Base-by-base conservation (phyloP, 2,888 invertebrate species). In the Agriopis marginaria region DNA sequence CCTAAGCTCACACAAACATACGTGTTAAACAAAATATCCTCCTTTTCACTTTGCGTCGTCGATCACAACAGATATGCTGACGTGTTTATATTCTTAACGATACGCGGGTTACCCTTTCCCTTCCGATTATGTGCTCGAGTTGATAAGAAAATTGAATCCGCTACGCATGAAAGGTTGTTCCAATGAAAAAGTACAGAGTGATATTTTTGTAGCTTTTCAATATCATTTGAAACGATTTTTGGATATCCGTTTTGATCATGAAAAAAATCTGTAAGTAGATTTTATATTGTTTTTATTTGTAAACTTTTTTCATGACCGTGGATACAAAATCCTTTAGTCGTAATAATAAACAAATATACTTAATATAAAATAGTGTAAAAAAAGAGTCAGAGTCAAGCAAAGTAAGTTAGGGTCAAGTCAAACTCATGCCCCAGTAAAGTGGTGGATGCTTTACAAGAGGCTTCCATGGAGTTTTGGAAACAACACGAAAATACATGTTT, bases 91-190 rank as follows among this genome's bases (percentile, higher is more conserved):
- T 47, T 40, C 17, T 66, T 14, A 0, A n/a, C 44, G 10, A 42
- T 50, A 4, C 23, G 8, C 12, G 9, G 47, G 39, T 59, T 39
- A 63, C 44, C 64, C 60, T 50, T 61, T 44, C 23, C 51, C 17
- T 40, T 42, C 53, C 44, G 63, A 73, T 72, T 75, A 70, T 58
- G 17, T 63, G 71, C 73, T 70, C 45, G 68, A 68, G 50, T 70
- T 73, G 64, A 56, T 65, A 40, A 44, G 68, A 50, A 73, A 68
- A 75, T 73, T 64, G 70, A 70, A 70, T 72, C 64, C 45, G 42
- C 44, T 65, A 32, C 14, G 49, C 17, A 53, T 58, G 55, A 60
- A 64, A 59, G 64, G 56, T 63, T 56, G 53, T 66, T 55, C 12
- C 17, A 17, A 59, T 42, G 60, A 63, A 8, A 54, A 66, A 58